Base-by-base conservation (phyloP, 2,888 invertebrate species). In the Nysson spinosus region DNA sequence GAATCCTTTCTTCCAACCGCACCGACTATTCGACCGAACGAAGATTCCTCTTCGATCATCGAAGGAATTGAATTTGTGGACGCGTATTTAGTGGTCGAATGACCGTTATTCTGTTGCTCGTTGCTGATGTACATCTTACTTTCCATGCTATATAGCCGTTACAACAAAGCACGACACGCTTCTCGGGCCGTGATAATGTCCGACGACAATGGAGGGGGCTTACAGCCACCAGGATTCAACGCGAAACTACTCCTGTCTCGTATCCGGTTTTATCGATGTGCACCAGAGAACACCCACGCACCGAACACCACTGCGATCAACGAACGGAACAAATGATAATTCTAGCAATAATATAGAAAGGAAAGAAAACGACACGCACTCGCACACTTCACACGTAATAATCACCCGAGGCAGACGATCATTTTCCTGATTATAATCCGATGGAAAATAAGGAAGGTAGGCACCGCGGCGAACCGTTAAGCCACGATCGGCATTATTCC, bases 1-100 rank as follows among this genome's bases (percentile, higher is more conserved):
- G 67, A 37, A 32, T 66, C 72, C 3, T 46, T 52, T 1, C 60
- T 37, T 4, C 47, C 49, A 4, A 24, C 55, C 0, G 52, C 55
- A 20, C 56, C 67, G 14, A 73, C 49, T 49, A 69, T 65, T 52
- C 46, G 74, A 54, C 58, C 66, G 39, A 75, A 57, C n/a, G 75
- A 64, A 4, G 68, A 58, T 22, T 76, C 77, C 11, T 80, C 77
- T 61, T 84, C 84, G 57, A 85, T 75, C 50, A 83, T 74, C 39
- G 83, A 77, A 2, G 86, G 85, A 26, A 86, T 86, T 30, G 87
- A 86, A 61, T 79, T 85, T 9, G 86, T 83, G 60, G 86, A 86
- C 1, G 85, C 85, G 66, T 79, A 86, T 50, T 86, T 86, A 12
- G 74, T 61, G 43, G 65, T 64, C 63, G 72, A 39, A 37, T 79